Evolutionary conservation across 1,140 invertebrate species (phyloP), one percentile per base, ranked within the genome.

Genomic region (Pygmarrhopalites habei): DNA sequence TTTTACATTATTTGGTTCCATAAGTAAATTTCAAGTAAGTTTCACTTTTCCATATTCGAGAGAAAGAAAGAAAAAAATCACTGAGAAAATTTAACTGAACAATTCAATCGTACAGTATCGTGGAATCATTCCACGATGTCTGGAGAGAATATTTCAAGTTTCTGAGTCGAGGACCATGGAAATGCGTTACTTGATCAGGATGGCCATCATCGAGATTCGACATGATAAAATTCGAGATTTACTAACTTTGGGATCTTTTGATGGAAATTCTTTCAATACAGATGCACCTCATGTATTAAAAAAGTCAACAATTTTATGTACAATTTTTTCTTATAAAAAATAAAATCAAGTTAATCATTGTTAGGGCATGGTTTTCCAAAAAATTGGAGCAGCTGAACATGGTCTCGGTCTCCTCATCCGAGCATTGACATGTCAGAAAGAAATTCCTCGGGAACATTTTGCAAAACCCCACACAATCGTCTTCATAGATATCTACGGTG

Each of bases 201-300:
- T 68, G 4, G 60, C 58, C 15, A 59, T 59, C 7, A 25, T 68
- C 44, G 55, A 68, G 30, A 53, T 68, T 25, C 41, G 49, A 2
- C 46, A 62, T 2, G 57, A 60, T 23, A 58, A 61, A 47, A 65
- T 68, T 51, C 25, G n/a, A 2, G 67, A 68, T 46, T 58, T 68
- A 14, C 28, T 68, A 5, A 62, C 67, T 15, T 55, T 66, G 2
- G 26, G 14, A n/a, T 30, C 59, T 10, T 58, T 62, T 29, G 57
- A 65, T n/a, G 46, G 60, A 21, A 65, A 58, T 19, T 19, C 32
- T 10, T 28, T 65, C 30, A 44, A 59, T 32, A 44, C 46, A 0
- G 47, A 59, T 39, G 63, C 63, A 14, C 66, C 66, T 4, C 51
- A 14, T 35, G 59, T 60, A 25, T n/a, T n/a, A n/a, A n/a, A n/a